Conservation (phyloP, 2,888 invertebrate genomes). For the Drosophila buzzatii region DNA sequence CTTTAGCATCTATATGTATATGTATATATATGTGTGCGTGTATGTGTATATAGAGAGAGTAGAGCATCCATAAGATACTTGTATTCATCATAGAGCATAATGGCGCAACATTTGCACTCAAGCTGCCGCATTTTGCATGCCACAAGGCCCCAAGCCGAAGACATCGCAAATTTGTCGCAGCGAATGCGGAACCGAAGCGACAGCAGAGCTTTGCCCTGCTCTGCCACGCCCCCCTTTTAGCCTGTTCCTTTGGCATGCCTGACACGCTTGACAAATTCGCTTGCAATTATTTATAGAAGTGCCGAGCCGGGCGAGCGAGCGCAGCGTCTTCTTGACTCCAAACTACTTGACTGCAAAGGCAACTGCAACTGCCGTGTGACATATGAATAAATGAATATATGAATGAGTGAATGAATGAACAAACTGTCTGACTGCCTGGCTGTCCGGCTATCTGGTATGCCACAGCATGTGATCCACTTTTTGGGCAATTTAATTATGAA, state of each 20-base stretch:
- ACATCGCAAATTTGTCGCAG: constrained; percentile 74
- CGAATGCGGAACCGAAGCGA: constrained; percentile 18
- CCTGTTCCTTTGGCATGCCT: constrained; percentile 33
- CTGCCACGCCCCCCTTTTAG: constrained; percentile 6
- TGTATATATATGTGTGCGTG: not conserved
- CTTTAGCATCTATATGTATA: not conserved
- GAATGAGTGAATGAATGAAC: constrained; percentile 55
- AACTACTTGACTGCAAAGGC: constrained; percentile 61
- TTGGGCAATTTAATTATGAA: constrained; percentile 78
- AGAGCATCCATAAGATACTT: constrained; percentile 42
- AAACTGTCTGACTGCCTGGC: constrained; percentile 14
- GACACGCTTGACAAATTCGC: constrained; percentile 77
- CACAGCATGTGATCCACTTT: constrained; percentile 60
- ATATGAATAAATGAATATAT: constrained; percentile 29
- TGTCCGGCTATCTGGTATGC: constrained; percentile 9
- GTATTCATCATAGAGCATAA: constrained; percentile 59
- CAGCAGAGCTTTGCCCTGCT: not conserved
- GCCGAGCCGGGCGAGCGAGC: constrained; percentile 24
- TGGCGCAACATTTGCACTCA: constrained; percentile 78
- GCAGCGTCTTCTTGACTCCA: constrained; percentile 57
- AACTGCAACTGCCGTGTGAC: constrained; percentile 38
- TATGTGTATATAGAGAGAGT: not conserved
- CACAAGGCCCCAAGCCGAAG: constrained; percentile 51
- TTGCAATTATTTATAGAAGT: constrained; percentile 79
- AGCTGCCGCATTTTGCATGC: constrained; percentile 70